Percentiles rank a stretch among this genome's conserved stretches.
These are phyloP conservation scores for Otolemur crassicaudatus DNA, from an alignment of 2,797 vertebrate species.

Conservation along the genomic window DNA sequence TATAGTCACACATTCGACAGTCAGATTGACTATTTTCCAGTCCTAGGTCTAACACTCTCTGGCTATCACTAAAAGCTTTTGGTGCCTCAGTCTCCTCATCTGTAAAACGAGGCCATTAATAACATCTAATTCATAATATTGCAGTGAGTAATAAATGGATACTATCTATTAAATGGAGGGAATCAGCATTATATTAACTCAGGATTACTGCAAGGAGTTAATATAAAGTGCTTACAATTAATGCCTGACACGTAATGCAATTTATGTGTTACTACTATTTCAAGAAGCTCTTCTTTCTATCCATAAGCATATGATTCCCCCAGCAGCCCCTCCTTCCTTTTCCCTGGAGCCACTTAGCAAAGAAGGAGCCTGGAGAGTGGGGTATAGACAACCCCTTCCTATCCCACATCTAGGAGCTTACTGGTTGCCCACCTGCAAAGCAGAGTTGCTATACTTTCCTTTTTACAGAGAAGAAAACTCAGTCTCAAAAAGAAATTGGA, in stretches of 20 bases:
- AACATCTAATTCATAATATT: background rate
- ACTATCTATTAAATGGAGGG: background rate
- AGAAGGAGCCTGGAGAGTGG: background rate
- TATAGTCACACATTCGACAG: background rate
- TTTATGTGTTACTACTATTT: background rate
- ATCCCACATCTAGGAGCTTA: background rate
- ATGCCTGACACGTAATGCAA: background rate
- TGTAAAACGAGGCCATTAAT: conserved; percentile 4
- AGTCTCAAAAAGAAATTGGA: background rate
- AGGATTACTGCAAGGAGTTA: background rate
- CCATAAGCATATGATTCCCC: background rate
- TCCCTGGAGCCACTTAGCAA: background rate
- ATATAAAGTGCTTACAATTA: background rate
- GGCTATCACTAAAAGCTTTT: background rate
- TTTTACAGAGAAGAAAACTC: conserved; percentile 3
- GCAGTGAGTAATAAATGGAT: background rate
- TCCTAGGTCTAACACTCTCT: background rate
- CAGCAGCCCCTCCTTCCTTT: background rate
- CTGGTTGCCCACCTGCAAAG: background rate
- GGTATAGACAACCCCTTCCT: background rate
- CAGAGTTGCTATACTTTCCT: background rate
- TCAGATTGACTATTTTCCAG: background rate
- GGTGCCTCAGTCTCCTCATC: conserved; percentile 28
- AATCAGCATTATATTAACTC: background rate
- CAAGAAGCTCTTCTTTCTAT: background rate